These are phyloP conservation scores for Glossosoma conforme DNA, from an alignment of 1,140 invertebrate genomes.

Conservation along the genomic window DNA sequence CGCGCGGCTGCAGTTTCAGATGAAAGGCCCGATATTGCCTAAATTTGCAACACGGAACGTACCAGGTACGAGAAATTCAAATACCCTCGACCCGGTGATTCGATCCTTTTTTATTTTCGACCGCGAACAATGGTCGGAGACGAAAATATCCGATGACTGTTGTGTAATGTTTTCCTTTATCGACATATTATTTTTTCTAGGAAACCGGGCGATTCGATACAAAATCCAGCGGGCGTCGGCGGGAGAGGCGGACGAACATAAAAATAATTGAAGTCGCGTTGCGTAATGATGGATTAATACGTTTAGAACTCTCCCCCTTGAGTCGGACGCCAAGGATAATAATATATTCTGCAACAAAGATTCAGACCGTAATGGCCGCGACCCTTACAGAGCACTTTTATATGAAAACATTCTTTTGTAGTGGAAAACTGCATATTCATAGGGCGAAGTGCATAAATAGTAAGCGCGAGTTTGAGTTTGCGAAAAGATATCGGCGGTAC, in stretches of 20 bases:
- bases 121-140: not conserved
- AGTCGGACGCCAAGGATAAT: no score
- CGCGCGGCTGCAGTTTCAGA: slow-evolving; percentile 6
- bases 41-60: slow-evolving; percentile 17
- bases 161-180: slow-evolving; percentile 2
- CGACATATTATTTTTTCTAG: not conserved
- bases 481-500: no score
- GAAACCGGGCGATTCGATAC: slow-evolving; percentile 1
- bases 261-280: no score
- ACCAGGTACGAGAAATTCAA: slow-evolving; percentile 7
- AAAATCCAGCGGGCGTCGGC: not conserved
- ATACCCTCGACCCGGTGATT: not conserved
- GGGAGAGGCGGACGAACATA: not conserved
- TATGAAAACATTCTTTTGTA: no score
- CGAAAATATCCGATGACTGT: slow-evolving; percentile 5
- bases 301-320: no score
- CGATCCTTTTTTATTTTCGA: slow-evolving; percentile 4
- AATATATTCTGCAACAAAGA: no score
- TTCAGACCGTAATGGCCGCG: no score
- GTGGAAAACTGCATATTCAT: no score
- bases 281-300: no score
- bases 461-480: no score
- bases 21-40: slow-evolving; percentile 17
- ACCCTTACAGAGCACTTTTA: no score
- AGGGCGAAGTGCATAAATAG: no score